These are phyloP conservation scores for Drosophila picticornis DNA, from an alignment of 2,888 invertebrate genomes.

Conservation along the genomic window DNA sequence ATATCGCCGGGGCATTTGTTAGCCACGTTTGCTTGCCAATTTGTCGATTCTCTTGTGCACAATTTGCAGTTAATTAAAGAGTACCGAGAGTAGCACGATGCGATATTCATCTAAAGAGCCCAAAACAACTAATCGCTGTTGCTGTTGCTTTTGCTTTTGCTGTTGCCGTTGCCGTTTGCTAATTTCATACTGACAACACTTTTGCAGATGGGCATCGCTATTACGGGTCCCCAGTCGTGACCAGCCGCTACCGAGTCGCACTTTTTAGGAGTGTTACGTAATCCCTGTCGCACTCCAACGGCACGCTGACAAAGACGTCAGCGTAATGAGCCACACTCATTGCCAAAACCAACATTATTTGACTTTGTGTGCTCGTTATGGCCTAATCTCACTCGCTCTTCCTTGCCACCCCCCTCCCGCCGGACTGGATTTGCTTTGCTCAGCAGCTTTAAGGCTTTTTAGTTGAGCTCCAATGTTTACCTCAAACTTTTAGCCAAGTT, in stretches of 20 bases:
- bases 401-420: neutral
- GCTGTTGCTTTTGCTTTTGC: neutral
- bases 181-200: constrained; percentile 46
- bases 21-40: constrained; percentile 38
- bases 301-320: constrained; percentile 28
- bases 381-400: constrained; percentile 6
- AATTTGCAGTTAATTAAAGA: constrained; percentile 54
- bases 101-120: constrained; percentile 1
- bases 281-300: constrained; percentile 56
- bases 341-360: constrained; percentile 56
- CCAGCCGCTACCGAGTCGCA: neutral
- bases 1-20: neutral
- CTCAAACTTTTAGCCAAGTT: neutral
- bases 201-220: constrained; percentile 4
- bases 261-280: constrained; percentile 47
- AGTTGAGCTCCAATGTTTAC: constrained; percentile 18
- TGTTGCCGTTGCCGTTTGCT: neutral
- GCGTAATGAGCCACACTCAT: constrained; percentile 68
- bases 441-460: neutral
- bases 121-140: constrained; percentile 15
- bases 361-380: constrained; percentile 49
- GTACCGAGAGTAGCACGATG: constrained; percentile 2
- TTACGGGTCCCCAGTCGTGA: constrained; percentile 4
- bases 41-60: constrained; percentile 37
- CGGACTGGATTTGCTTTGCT: neutral